Evolutionary conservation across 2,113 vertebrate species (phyloP), one percentile per base, ranked within the genome.

Genomic region (Pterocles orientalis): DNA sequence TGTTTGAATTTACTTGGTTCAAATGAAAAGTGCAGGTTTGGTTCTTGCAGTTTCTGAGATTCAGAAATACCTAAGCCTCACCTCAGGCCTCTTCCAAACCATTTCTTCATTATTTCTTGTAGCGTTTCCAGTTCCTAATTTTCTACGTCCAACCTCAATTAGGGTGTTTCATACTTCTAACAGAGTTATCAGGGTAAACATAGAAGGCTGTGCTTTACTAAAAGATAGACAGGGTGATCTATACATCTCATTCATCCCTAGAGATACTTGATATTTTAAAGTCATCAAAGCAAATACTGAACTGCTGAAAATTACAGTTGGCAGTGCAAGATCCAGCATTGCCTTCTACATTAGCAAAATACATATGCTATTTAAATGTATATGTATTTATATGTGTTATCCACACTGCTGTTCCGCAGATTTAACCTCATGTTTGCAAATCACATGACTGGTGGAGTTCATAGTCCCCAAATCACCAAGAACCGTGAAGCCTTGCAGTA

Each of bases 101-200:
- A 71, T 70, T 93, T 87, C 50, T 69, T 89, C 41, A 26, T 80
- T 84, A 50, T 57, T 94, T 81, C 54, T 70, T 84, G 18, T 58
- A 31, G 34, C 15, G 87, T 65, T 72, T 87, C 51, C 13, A 45
- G 12, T 21, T 92, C 75, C 73, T 82, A 17, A 24, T 75, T 93
- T 87, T 87, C 47, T 47, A 62, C 12, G 50, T 41, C 60, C 65
- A 60, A 2, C 56, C 14, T 65, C 45, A 54, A 0, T 83, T 41
- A n/a, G 21, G 33, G 7, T 33, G 10, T 64, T 64, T 29, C 43
- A 50, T 69, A 34, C 25, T 41, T 85, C 39, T 50, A 33, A 54
- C 1, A 64, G 53, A 58, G 24, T 14, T 68, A 23, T 39, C 18
- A 58, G 57, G 47, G 14, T 26, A 54, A 80, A 51, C 58, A 33